Base-by-base conservation (phyloP, 2,113 vertebrate genomes). In the Corythoichthys haematopterus region DNA sequence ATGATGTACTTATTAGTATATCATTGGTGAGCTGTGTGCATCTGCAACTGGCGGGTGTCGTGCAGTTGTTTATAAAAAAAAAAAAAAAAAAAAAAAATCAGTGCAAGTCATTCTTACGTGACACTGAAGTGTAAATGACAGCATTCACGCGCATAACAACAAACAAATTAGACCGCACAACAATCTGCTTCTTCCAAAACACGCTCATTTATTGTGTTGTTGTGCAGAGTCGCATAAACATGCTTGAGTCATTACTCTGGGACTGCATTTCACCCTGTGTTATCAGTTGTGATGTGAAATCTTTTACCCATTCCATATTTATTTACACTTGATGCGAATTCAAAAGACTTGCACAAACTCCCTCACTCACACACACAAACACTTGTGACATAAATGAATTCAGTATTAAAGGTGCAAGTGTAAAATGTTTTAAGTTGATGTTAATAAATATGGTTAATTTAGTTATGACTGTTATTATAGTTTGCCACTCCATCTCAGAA, bases 121-220 rank as follows among this genome's bases (percentile, higher is more conserved):
- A 14, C 6, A 14, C 4, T 48, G 48, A 50, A 50, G 15, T 50
- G 48, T 15, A 50, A 50, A 50, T 15, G 51, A 52, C n/a, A 52
- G n/a, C 51, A 52, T n/a, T 46, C 45, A 46, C 20, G 20, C 9
- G 45, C 5, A 46, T 11, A 46, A 46, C 50, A 6, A 35, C 55
- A 58, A 33, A 38, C 35, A 36, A 13, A 56, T 56, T 16, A 6
- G 13, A 56, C 28, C 12, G 35, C 14, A 37, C 33, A 16, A 58
- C 56, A 58, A 5, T 37, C 14, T 1, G 35, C 6, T 58, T 58
- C 56, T 36, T 37, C 37, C 43, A 15, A 20, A 40, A 60, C 15
- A 60, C 40, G 15, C 58, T 40, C 37, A 38, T 60, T 60, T 60
- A 60, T 60, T 60, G 58, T 59, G 57, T 60, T 2, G 1, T n/a